Evolutionary conservation across 1,140 invertebrate genomes (phyloP), one percentile per base, ranked within the genome.

Genomic region (Bathynomus jamesi): DNA sequence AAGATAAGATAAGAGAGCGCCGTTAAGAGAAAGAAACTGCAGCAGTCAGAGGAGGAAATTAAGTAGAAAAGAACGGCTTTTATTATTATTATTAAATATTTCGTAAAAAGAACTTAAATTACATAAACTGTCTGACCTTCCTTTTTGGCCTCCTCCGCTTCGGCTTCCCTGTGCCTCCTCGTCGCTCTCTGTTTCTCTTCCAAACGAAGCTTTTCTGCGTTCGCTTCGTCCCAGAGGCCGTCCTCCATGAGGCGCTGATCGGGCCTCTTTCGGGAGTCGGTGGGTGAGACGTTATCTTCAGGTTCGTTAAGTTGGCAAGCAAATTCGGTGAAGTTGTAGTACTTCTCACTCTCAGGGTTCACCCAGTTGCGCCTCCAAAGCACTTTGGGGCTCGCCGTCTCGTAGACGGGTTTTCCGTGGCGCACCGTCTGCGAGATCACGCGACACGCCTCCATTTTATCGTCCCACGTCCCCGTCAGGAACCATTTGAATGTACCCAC

Each of bases 241-340:
- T 95, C 87, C 83, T 99, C 98, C 96, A 99, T 99, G 61, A 98
- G 86, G 62, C 95, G 87, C 84, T 99, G 96, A 87, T 99, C 96
- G 61, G 96, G 96, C 72, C 96, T 86, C 25, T 87, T 82, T n/a
- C 97, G 87, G 21, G 91, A 91, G 85, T 99, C 98, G 0, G 97
- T 99, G 17, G 96, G 96, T 29, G 96, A 95, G 28, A 99, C 88
- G 46, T 88, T 90, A 4, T 91, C 88, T 84, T 99, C 96, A 10
- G 86, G 85, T 83, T 99, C 97, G 82, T 99, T 99, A 64, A 99
- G 83, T 84, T 99, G 94, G 81, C 94, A 91, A 21, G 97, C 95
- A 78, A 99, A 85, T 81, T 91, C 83, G 8, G 95, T 98, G 82
- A 99, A 99, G 82, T 93, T 90, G 83, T 99, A 99, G 84, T 89